Conservation (phyloP, 2,797 vertebrate genomes). For the Tolypeutes matacus region DNA sequence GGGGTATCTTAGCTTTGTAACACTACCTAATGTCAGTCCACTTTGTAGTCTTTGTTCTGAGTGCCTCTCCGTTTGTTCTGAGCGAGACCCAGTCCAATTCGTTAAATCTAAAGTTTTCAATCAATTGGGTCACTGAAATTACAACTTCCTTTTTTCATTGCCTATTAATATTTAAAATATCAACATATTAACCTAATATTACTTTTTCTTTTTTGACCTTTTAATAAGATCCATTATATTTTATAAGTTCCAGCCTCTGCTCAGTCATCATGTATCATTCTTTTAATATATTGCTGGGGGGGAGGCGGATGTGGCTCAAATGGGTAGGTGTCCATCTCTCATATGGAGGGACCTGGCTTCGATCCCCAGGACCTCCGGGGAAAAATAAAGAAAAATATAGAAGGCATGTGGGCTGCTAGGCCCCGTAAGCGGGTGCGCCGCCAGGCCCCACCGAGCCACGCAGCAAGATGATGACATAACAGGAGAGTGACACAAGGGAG, state of each 20-base stretch:
- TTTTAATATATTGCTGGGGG: background rate
- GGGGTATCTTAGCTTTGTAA: background rate
- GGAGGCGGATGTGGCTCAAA: too few species aligned
- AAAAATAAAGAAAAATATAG: too few species aligned
- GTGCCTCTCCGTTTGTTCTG: too few species aligned
- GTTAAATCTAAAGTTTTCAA: conserved; percentile 13
- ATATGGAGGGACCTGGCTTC: too few species aligned
- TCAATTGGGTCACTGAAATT: background rate
- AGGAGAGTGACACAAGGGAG: too few species aligned
- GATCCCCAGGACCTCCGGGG: too few species aligned
- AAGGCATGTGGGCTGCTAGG: too few species aligned
- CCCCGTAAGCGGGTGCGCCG: too few species aligned
- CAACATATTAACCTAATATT: background rate
- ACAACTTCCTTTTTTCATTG: background rate
- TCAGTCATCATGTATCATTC: background rate
- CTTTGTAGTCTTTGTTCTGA: conserved; percentile 3
- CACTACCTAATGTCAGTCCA: background rate
- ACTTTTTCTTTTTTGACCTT: background rate
- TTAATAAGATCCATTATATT: background rate
- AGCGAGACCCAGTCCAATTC: too few species aligned
- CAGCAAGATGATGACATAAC: too few species aligned
- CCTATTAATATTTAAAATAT: background rate
- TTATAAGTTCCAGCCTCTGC: background rate
- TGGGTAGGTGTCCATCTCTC: too few species aligned
- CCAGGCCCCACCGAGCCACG: too few species aligned